These are phyloP conservation scores for Hippolais icterina DNA, from an alignment of 2,113 vertebrate genomes.

Conservation along the genomic window DNA sequence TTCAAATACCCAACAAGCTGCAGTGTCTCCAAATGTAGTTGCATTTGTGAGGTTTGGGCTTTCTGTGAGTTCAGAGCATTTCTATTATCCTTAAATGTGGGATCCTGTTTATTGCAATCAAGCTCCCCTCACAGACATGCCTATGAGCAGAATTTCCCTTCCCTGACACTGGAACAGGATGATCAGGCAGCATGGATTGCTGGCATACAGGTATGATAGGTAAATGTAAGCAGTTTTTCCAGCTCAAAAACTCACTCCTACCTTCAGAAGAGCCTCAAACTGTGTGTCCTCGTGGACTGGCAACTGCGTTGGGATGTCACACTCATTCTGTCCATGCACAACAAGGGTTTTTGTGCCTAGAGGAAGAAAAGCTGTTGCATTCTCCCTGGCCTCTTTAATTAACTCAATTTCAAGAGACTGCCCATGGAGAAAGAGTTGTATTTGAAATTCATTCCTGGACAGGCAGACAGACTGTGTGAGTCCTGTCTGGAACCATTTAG, in stretches of 20 bases:
- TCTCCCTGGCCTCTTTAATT: neutral
- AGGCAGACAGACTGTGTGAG: neutral
- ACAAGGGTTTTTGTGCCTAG: conserved; percentile 97
- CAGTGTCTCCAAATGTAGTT: neutral
- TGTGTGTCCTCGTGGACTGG: conserved; percentile 99
- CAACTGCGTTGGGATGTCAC: conserved; percentile 97
- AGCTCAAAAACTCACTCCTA: conserved; percentile 42
- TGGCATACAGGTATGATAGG: neutral
- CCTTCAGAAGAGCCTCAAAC: conserved; percentile 97
- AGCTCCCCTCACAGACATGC: neutral
- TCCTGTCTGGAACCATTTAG: neutral
- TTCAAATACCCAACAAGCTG: neutral
- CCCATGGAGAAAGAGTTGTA: neutral
- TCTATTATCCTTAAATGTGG: neutral
- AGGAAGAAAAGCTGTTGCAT: conserved; percentile 23
- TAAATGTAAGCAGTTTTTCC: neutral
- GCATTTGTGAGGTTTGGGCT: neutral
- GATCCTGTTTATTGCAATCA: neutral
- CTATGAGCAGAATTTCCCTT: neutral
- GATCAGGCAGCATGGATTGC: neutral
- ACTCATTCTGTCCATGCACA: conserved; percentile 97
- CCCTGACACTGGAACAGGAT: neutral
- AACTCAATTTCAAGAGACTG: neutral
- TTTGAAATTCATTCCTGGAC: neutral
- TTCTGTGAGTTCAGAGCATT: neutral